Conservation (phyloP, 2,888 invertebrate genomes). For the Drosophila rubida region DNA sequence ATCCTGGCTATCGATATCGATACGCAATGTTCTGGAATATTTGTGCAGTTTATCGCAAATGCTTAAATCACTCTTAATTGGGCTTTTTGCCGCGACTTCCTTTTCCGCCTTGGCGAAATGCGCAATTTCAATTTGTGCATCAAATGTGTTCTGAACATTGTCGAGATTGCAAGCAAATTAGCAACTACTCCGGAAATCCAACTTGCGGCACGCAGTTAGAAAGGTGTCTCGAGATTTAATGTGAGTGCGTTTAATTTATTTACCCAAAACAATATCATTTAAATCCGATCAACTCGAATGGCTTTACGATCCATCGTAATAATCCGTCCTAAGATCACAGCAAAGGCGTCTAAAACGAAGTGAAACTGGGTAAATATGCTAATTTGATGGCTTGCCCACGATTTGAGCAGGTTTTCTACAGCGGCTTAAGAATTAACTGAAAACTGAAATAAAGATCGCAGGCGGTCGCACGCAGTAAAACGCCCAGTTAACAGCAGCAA, state of each 20-base stretch:
- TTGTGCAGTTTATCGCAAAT: neutral
- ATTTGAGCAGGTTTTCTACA: constrained; percentile 11
- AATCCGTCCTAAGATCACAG: constrained; percentile 22
- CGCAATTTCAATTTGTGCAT: neutral
- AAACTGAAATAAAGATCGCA: constrained; percentile 21
- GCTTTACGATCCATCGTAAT: constrained; percentile 13
- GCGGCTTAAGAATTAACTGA: constrained; percentile 28
- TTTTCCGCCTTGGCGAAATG: neutral
- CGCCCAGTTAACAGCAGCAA: constrained; percentile 22
- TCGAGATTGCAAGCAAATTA: neutral
- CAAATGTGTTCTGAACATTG: neutral
- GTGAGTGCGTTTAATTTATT: neutral
- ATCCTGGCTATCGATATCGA: too few relatives aligned
- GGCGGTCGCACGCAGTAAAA: constrained; percentile 39
- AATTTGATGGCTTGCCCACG: constrained; percentile 33
- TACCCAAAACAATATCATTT: constrained; percentile 22
- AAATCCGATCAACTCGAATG: constrained; percentile 15
- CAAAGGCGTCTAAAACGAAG: constrained; percentile 8
- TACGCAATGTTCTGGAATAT: neutral
- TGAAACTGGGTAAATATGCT: constrained; percentile 33
- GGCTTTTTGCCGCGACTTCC: neutral
- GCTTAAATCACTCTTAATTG: neutral
- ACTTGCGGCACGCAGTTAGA: neutral
- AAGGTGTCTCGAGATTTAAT: neutral
- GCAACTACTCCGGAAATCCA: neutral